These are phyloP conservation scores for Ditula angustiorana DNA, from an alignment of 2,888 invertebrate genomes.

Conservation along the genomic window DNA sequence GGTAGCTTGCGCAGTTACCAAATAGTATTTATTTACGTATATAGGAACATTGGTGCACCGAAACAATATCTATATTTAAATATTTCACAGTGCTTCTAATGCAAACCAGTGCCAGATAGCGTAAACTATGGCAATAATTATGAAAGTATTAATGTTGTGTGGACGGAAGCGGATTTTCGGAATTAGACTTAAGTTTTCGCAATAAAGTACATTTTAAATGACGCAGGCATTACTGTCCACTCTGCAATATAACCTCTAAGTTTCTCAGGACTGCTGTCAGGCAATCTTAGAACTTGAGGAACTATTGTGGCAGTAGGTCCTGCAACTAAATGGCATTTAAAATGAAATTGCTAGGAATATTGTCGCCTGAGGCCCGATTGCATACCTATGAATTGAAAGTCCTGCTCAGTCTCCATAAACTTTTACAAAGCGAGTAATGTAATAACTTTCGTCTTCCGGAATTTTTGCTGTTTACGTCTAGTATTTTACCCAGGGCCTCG, in stretches of 20 bases:
- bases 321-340: constrained; percentile 12
- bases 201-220: constrained; percentile 63
- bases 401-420: constrained; percentile 12
- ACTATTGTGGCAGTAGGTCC: constrained; percentile 1
- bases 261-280: not conserved
- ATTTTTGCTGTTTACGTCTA: constrained; percentile 4
- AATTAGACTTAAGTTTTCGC: constrained; percentile 63
- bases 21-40: constrained; percentile 49
- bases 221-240: constrained; percentile 23
- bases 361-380: not conserved
- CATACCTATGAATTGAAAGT: not conserved
- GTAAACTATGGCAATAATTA: constrained; percentile 67
- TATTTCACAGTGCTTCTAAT: constrained; percentile 69
- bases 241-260: constrained; percentile 15
- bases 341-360: constrained; percentile 7
- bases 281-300: constrained; percentile 1
- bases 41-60: constrained; percentile 67
- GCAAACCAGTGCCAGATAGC: constrained; percentile 57
- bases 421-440: not conserved
- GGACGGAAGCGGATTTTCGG: constrained; percentile 43
- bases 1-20: constrained; percentile 23
- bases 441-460: constrained; percentile 6
- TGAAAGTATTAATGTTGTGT: constrained; percentile 62
- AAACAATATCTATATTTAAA: constrained; percentile 76
- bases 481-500: constrained; percentile 25